Conservation (phyloP, 2,797 vertebrate species). For the Xyrichtys novacula region DNA sequence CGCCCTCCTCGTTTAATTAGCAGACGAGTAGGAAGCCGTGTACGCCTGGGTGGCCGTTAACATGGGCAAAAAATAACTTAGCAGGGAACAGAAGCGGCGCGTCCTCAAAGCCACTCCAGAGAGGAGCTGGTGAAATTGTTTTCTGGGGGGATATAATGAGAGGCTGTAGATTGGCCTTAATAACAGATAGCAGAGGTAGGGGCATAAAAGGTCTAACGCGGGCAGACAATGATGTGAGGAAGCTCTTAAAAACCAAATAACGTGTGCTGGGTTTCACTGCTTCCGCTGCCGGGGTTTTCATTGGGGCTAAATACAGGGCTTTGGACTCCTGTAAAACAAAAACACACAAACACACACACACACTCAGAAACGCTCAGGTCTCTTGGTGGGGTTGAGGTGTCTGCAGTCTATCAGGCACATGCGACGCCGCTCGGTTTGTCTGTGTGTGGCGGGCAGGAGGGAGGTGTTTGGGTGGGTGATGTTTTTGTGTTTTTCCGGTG, state of each 20-base stretch:
- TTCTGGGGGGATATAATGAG: constrained; percentile 79
- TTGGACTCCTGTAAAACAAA: constrained; percentile 77
- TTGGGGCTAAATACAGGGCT: constrained; percentile 84
- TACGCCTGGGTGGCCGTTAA: constrained; percentile 81
- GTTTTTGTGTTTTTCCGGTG: constrained; percentile 68
- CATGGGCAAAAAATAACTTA: constrained; percentile 74
- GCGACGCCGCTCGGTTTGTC: constrained; percentile 54
- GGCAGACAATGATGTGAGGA: constrained; percentile 84
- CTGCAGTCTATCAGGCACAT: constrained; percentile 64
- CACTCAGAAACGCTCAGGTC: constrained; percentile 59
- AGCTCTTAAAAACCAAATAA: constrained; percentile 83
- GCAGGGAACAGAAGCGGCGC: constrained; percentile 58
- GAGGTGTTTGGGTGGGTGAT: constrained; percentile 62
- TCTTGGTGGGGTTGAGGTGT: constrained; percentile 64
- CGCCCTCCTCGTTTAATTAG: constrained; percentile 79
- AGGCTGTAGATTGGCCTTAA: constrained; percentile 81
- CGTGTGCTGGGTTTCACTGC: constrained; percentile 80
- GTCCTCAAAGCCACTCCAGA: constrained; percentile 76
- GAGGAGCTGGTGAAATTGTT: constrained; percentile 71
- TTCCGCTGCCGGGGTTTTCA: constrained; percentile 80
- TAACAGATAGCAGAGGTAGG: constrained; percentile 84
- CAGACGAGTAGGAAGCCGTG: constrained; percentile 72
- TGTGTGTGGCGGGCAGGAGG: constrained; percentile 68
- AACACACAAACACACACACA: constrained; percentile 58
- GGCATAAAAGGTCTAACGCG: constrained; percentile 76